phyloP scores from a whole-genome alignment of 1,140 invertebrate species.

The Idris sp. region DNA sequence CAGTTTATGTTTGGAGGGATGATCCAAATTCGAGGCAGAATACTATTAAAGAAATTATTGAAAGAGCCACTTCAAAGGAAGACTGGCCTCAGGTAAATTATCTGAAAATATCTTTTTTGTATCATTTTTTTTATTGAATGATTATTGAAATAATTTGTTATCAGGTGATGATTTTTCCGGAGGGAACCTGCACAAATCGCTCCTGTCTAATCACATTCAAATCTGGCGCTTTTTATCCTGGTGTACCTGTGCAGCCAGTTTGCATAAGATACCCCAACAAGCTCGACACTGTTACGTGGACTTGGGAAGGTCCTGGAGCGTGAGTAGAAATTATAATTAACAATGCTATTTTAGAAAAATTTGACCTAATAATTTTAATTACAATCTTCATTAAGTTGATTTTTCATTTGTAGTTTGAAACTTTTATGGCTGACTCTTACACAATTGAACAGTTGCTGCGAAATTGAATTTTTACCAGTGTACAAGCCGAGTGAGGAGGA shows the following conservation, averaged over 20 bases:
- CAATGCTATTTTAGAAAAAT: no score
- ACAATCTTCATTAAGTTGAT: no score
- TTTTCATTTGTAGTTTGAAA: slow-evolving; percentile 84
- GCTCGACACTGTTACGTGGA: slow-evolving; percentile 96
- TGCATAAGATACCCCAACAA: slow-evolving; percentile 94
- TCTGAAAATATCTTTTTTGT: no score
- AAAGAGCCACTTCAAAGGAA: slow-evolving; percentile 88
- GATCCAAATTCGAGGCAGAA: slow-evolving; percentile 94
- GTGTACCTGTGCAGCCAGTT: slow-evolving; percentile 96
- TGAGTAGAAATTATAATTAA: slow-evolving; percentile 81
- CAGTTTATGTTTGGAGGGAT: slow-evolving; percentile 94
- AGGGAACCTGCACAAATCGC: slow-evolving; percentile 97
- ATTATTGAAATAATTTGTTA: slow-evolving; percentile 42
- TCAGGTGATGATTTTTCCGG: slow-evolving; percentile 94
- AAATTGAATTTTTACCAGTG: slow-evolving; percentile 96
- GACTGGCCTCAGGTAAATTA: slow-evolving; percentile 95
- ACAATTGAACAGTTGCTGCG: slow-evolving; percentile 92
- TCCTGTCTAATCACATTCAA: slow-evolving; percentile 97
- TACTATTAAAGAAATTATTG: slow-evolving; percentile 93
- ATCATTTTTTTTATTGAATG: neutral
- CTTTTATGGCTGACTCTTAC: slow-evolving; percentile 94
- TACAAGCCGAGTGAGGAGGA: slow-evolving; percentile 93
- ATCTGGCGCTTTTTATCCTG: slow-evolving; percentile 94
- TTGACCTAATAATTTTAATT: no score
- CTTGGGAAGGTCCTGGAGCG: slow-evolving; percentile 97